These are phyloP conservation scores for Enteromius unitaeniatus DNA, from an alignment of 2,797 vertebrate genomes.

Conservation along the genomic window DNA sequence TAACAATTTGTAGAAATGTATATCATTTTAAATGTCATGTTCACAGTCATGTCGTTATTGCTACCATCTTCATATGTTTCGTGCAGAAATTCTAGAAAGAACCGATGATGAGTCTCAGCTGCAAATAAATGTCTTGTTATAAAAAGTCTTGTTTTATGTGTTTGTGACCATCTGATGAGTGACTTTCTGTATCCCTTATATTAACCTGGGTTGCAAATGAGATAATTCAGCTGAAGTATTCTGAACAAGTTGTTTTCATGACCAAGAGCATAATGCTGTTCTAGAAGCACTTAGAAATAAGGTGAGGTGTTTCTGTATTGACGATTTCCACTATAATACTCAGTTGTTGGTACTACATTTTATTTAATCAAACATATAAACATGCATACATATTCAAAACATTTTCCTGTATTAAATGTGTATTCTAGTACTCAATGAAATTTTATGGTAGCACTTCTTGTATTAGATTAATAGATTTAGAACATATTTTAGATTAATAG, in stretches of 20 bases:
- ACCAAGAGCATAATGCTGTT: neutral
- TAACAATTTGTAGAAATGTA: neutral
- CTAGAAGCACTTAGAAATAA: too few relatives aligned
- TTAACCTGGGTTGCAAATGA: neutral
- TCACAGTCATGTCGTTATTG: neutral
- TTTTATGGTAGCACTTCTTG: neutral
- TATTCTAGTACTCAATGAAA: neutral
- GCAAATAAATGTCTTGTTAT: neutral
- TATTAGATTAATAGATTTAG: neutral
- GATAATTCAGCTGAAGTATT: neutral
- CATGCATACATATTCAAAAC: neutral
- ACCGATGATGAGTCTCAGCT: neutral
- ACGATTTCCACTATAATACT: neutral
- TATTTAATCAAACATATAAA: constrained; percentile 10
- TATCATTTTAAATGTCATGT: neutral
- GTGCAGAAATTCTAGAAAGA: neutral
- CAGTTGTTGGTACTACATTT: neutral
- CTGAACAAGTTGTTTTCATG: neutral
- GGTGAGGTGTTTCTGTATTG: neutral
- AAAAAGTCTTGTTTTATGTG: neutral
- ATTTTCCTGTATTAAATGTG: neutral
- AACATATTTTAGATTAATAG: neutral
- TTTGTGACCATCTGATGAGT: neutral
- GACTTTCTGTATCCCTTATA: neutral
- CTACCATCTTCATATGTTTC: neutral